Conservation (phyloP, 2,888 invertebrate species). For the Andrena hattorfiana region DNA sequence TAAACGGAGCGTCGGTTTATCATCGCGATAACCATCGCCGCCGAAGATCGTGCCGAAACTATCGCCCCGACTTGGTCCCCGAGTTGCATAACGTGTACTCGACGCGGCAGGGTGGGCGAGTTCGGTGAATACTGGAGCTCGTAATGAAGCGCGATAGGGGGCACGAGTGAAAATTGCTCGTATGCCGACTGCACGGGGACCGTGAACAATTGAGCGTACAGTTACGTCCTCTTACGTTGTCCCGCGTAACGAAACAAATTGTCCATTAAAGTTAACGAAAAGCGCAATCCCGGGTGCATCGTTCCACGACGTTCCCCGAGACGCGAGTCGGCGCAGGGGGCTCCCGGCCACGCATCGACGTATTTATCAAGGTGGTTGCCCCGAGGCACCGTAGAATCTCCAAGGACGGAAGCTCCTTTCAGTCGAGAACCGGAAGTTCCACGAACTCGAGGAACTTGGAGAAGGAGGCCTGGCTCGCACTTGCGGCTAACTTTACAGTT, state of each 20-base stretch:
- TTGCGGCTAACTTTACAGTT: conserved; percentile 59
- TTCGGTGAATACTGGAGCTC: neutral
- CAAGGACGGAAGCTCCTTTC: conserved; percentile 57
- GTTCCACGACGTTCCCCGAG: conserved; percentile 4
- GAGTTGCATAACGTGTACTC: neutral
- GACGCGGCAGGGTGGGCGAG: neutral
- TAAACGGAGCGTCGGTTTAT: neutral
- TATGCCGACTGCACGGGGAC: neutral
- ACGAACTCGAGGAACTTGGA: conserved; percentile 55
- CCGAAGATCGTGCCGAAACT: conserved; percentile 4
- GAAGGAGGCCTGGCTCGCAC: conserved; percentile 37
- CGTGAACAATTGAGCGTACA: conserved; percentile 16
- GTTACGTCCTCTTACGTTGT: neutral
- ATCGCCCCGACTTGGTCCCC: neutral
- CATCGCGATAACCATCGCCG: conserved; percentile 10
- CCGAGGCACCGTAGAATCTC: conserved; percentile 42
- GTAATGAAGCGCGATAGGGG: neutral
- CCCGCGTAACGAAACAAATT: conserved; percentile 32
- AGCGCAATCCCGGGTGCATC: conserved; percentile 1
- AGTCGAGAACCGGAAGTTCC: conserved; percentile 58
- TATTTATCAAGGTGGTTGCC: conserved; percentile 55
- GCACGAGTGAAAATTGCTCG: neutral
- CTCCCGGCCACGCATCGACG: conserved; percentile 41
- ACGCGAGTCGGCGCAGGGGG: neutral
- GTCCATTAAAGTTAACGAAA: conserved; percentile 19